A percentile compares a stretch with the other conserved stretches of the same genome.
These are phyloP conservation scores for Cranoglanis bouderius DNA, from an alignment of 2,113 vertebrate genomes.

Conservation along the genomic window DNA sequence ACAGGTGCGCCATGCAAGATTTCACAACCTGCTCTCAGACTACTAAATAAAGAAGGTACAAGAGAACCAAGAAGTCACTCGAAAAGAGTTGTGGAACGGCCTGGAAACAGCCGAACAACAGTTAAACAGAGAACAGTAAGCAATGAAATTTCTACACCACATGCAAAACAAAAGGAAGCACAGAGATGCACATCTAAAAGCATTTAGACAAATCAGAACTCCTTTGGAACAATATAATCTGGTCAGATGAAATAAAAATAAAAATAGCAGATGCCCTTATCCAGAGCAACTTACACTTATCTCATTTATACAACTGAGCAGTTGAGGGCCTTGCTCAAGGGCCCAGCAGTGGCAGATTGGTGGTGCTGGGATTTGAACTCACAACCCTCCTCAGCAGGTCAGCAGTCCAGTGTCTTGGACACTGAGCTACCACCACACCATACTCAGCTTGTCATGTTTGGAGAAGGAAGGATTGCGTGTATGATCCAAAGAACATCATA, in stretches of 20 bases:
- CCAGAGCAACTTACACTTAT: too few relatives aligned
- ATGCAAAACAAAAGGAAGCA: background rate
- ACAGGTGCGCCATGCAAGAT: background rate
- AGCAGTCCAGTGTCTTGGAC: too few relatives aligned
- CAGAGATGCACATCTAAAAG: background rate
- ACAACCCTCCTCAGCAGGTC: too few relatives aligned
- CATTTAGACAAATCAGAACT: background rate
- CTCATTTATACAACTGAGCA: too few relatives aligned
- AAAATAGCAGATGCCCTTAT: too few relatives aligned
- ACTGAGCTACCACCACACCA: too few relatives aligned
- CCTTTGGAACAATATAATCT: background rate
- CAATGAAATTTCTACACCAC: background rate
- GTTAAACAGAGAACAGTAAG: background rate
- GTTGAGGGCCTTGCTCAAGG: too few relatives aligned
- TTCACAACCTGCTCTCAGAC: background rate
- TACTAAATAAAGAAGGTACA: background rate
- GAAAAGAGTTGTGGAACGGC: background rate
- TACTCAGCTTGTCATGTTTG: background rate
- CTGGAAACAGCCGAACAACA: background rate
- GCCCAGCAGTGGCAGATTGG: too few relatives aligned
- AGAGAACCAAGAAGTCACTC: background rate
- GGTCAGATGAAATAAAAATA: background rate
- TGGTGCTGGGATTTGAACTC: too few relatives aligned
- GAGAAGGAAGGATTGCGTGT: background rate
- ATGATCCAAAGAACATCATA: background rate